These are phyloP conservation scores for Brachymystax lenok DNA, from an alignment of 2,797 vertebrate species.

Conservation along the genomic window DNA sequence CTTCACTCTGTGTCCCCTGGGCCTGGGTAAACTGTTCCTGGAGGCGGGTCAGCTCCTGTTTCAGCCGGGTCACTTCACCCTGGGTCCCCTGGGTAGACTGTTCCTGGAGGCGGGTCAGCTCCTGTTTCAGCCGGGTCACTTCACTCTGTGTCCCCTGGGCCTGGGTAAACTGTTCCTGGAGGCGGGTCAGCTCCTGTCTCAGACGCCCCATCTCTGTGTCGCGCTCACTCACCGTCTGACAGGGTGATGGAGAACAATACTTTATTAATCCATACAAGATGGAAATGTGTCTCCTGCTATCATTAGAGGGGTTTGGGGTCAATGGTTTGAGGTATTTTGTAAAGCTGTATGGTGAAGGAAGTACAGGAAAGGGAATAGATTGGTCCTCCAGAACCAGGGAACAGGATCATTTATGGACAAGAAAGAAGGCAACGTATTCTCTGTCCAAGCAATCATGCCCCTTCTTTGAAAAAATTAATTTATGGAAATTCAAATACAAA, in stretches of 20 bases:
- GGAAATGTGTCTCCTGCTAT: neutral
- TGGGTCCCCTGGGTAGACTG: conserved; percentile 38
- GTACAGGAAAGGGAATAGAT: neutral
- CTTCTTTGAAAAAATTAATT: too few relatives aligned
- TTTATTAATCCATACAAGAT: neutral
- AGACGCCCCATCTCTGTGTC: conserved; percentile 72
- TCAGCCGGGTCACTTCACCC: conserved; percentile 4
- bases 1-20: conserved; percentile 42
- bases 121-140: conserved; percentile 25
- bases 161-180: conserved; percentile 42
- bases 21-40: neutral
- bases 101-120: conserved; percentile 7
- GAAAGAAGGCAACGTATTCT: too few relatives aligned
- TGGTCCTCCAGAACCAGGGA: too few relatives aligned
- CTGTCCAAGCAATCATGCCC: too few relatives aligned
- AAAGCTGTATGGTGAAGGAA: too few relatives aligned
- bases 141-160: conserved; percentile 16
- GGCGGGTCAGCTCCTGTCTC: conserved; percentile 82
- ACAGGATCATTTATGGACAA: too few relatives aligned
- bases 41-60: conserved; percentile 28
- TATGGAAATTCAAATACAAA: too few relatives aligned
- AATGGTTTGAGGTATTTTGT: too few relatives aligned
- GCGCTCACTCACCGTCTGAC: conserved; percentile 66
- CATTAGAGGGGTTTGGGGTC: neutral
- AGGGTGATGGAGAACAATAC: neutral